These are phyloP conservation scores for Centropyge bicolor DNA, from an alignment of 2,797 vertebrate genomes.

Conservation along the genomic window DNA sequence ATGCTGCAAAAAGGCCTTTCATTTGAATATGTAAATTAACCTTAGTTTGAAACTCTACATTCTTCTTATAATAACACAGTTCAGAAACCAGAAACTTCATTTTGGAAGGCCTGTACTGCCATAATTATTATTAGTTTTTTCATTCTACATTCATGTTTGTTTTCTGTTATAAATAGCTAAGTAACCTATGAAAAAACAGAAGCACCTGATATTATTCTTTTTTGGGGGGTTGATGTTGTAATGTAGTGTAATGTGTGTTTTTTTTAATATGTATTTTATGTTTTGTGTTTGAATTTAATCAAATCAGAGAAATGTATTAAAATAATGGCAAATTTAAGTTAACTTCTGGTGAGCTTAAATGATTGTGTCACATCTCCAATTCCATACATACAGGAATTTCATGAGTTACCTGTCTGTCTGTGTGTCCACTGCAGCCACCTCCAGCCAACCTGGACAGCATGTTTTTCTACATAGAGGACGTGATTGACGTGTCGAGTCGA, in stretches of 20 bases:
- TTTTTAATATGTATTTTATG: neutral
- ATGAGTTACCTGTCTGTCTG: neutral
- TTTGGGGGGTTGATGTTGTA: too few species aligned
- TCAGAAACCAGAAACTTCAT: neutral
- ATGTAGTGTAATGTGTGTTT: neutral
- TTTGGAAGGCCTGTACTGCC: neutral
- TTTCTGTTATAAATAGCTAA: neutral
- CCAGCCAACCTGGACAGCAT: conserved; percentile 89
- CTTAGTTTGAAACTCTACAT: neutral
- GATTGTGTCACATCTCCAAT: neutral
- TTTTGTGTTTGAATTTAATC: neutral
- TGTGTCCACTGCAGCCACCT: conserved; percentile 82
- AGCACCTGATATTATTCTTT: neutral
- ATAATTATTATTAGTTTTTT: neutral
- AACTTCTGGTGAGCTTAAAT: neutral
- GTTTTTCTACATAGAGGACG: conserved; percentile 90
- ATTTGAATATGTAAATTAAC: neutral
- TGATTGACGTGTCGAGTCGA: conserved; percentile 87
- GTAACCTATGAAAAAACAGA: neutral
- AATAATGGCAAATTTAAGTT: too few species aligned
- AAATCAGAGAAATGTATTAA: too few species aligned
- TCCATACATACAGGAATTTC: neutral
- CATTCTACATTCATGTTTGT: too few species aligned
- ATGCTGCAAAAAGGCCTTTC: neutral
- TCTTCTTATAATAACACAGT: neutral